Conservation (phyloP, 2,888 invertebrate species). For the Spicauda simplicius region DNA sequence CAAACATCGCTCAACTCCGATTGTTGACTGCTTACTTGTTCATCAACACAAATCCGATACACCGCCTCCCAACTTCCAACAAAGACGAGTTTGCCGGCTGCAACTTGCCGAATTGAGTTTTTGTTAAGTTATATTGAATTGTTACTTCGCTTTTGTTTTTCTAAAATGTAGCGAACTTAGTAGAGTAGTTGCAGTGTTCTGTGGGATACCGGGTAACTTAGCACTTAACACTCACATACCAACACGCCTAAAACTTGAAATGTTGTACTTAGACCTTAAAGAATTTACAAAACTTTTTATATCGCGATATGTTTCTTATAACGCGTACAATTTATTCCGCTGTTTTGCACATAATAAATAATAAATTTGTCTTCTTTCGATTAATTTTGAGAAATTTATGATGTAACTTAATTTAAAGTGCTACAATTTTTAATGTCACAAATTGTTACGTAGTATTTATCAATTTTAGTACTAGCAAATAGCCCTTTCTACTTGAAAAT, state of each 20-base stretch:
- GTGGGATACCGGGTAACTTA: conserved; percentile 1
- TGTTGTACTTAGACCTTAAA: not conserved
- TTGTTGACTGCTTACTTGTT: conserved; percentile 23
- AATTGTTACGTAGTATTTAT: too few species aligned
- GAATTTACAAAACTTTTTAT: too few species aligned
- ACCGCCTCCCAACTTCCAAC: conserved; percentile 5
- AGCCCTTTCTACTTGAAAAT: too few species aligned
- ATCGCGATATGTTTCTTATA: too few species aligned
- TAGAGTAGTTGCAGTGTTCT: not conserved
- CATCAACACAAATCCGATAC: conserved; percentile 30
- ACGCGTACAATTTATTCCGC: too few species aligned
- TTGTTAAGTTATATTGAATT: conserved; percentile 26
- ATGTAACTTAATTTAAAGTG: too few species aligned
- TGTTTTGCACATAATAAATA: too few species aligned
- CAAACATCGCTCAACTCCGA: conserved; percentile 9
- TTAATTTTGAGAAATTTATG: too few species aligned
- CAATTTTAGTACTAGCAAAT: too few species aligned
- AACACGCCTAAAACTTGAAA: not conserved
- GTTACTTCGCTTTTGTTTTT: conserved; percentile 12
- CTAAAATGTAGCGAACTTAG: conserved; percentile 4
- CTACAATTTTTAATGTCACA: too few species aligned
- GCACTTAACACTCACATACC: not conserved
- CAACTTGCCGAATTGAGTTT: conserved; percentile 19
- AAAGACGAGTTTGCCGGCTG: conserved; percentile 3
- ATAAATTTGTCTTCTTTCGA: too few species aligned